These are phyloP conservation scores for Dendrolimus kikuchii DNA, from an alignment of 1,140 invertebrate species.

Conservation along the genomic window DNA sequence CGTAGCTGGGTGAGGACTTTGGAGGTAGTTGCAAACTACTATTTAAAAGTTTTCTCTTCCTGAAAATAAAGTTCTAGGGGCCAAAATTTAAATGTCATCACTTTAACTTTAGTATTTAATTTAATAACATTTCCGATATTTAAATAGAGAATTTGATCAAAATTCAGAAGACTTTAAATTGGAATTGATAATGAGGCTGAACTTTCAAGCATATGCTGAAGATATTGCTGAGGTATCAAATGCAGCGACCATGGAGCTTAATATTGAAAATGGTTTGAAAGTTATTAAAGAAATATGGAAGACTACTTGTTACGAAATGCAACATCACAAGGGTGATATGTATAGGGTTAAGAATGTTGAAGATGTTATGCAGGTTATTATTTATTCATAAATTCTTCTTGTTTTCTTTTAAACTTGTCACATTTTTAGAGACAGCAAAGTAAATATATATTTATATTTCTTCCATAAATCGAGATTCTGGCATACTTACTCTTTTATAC, in stretches of 20 bases:
- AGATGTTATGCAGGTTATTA: conserved; percentile 76
- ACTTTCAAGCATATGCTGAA: conserved; percentile 85
- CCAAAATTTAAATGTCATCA: too few species aligned
- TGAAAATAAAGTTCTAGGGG: too few species aligned
- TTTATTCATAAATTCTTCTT: too few species aligned
- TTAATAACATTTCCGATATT: neutral
- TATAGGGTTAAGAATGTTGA: conserved; percentile 78
- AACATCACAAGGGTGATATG: conserved; percentile 79
- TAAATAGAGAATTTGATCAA: conserved; percentile 80
- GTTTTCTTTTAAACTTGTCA: too few species aligned
- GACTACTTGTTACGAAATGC: conserved; percentile 79
- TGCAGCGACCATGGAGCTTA: conserved; percentile 87
- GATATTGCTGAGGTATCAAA: conserved; percentile 87
- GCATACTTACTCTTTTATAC: too few species aligned
- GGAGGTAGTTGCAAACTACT: too few species aligned
- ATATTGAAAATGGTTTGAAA: conserved; percentile 85
- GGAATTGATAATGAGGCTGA: conserved; percentile 83
- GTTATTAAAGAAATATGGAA: conserved; percentile 82
- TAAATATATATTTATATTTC: too few species aligned
- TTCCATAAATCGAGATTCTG: too few species aligned
- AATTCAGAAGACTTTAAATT: conserved; percentile 83
- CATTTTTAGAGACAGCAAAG: too few species aligned
- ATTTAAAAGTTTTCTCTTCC: too few species aligned
- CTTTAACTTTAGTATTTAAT: too few species aligned
- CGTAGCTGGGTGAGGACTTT: too few species aligned